Evolutionary conservation across 2,797 vertebrate species (phyloP).

Genomic region (Poeciliopsis paucimaculata): DNA sequence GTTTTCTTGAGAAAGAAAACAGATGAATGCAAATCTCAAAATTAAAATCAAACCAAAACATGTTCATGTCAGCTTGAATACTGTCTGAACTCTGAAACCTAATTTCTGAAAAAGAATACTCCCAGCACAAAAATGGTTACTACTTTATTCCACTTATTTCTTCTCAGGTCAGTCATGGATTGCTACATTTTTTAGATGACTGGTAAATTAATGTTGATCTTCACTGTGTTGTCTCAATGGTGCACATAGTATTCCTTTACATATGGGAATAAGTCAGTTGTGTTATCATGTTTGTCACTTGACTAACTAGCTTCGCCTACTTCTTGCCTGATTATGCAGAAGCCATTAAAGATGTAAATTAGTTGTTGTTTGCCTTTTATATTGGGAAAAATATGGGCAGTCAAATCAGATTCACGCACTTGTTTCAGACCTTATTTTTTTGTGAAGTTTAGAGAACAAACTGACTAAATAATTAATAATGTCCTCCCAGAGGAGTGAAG

Average conservation of each 20-base stretch:
- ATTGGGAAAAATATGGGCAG: background rate
- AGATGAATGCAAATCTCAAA: background rate
- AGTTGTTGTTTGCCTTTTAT: background rate
- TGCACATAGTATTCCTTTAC: constrained; percentile 34
- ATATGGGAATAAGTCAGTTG: constrained; percentile 31
- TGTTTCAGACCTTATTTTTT: constrained; percentile 7
- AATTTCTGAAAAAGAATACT: background rate
- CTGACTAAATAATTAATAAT: constrained; percentile 53
- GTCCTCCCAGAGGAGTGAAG: constrained; percentile 37
- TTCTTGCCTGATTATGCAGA: constrained; percentile 18
- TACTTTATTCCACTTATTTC: background rate
- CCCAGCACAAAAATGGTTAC: background rate
- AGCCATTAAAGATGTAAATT: constrained; percentile 4
- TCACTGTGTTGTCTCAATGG: constrained; percentile 54
- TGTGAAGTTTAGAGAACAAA: constrained; percentile 5
- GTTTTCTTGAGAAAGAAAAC: background rate
- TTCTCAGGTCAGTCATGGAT: background rate
- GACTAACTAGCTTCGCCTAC: constrained; percentile 26
- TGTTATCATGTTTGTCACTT: constrained; percentile 61
- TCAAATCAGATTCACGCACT: background rate
- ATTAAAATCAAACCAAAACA: background rate
- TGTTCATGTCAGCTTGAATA: background rate
- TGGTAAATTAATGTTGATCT: constrained; percentile 55
- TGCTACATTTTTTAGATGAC: background rate
- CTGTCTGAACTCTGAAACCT: background rate